A percentile compares a stretch with the other conserved stretches of the same genome.
phyloP scores from a whole-genome alignment of 2,888 invertebrate genomes.

The Orthonevra nobilis region DNA sequence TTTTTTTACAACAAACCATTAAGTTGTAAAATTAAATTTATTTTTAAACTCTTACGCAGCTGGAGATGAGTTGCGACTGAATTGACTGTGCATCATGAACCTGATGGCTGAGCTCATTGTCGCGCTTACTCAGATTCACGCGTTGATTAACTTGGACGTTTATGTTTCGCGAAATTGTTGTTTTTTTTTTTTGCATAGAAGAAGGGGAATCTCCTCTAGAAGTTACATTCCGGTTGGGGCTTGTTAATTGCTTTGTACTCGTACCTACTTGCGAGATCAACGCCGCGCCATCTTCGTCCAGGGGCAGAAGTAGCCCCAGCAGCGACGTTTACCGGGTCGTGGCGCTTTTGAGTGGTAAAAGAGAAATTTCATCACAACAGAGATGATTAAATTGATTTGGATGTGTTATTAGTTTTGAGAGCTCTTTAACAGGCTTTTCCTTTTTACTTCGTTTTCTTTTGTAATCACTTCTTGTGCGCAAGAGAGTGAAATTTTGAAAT shows the following conservation, averaged over 20 bases:
- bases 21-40: conserved; percentile 51
- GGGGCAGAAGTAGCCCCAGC: neutral
- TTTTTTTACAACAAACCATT: conserved; percentile 4
- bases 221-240: conserved; percentile 42
- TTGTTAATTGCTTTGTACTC: conserved; percentile 53
- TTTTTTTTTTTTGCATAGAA: neutral
- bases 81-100: conserved; percentile 26
- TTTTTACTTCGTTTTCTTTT: neutral
- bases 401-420: conserved; percentile 34
- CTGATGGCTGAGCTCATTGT: conserved; percentile 56
- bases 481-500: conserved; percentile 30
- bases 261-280: conserved; percentile 23
- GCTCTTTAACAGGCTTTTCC: conserved; percentile 20
- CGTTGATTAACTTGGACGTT: conserved; percentile 47
- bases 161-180: conserved; percentile 10
- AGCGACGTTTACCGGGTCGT: conserved; percentile 15
- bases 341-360: conserved; percentile 32
- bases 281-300: neutral
- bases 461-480: neutral
- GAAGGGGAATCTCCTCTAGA: neutral
- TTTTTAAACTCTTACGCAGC: conserved; percentile 58
- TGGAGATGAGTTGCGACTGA: conserved; percentile 4
- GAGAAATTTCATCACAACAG: conserved; percentile 47
- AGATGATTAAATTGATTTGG: conserved; percentile 44
- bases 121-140: conserved; percentile 19